Conservation (phyloP, 2,113 vertebrate species). For the Otolemur garnettii region DNA sequence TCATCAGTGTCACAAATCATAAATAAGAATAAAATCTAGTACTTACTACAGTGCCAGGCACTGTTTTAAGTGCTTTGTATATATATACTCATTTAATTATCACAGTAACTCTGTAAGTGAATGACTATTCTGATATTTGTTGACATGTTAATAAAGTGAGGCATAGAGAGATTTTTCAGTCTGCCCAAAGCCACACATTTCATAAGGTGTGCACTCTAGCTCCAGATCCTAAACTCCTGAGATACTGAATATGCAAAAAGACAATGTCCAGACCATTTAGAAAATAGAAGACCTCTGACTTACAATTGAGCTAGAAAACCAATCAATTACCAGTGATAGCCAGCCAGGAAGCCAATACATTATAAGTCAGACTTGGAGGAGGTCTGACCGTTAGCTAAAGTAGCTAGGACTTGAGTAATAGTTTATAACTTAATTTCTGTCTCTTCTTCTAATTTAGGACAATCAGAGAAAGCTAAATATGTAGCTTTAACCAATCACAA, state of each 20-base stretch:
- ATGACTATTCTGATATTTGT: neutral
- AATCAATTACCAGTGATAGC: neutral
- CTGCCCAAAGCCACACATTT: neutral
- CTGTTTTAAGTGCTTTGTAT: neutral
- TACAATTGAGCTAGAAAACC: neutral
- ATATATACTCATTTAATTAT: constrained; percentile 30
- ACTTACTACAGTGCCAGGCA: neutral
- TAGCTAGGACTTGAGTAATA: neutral
- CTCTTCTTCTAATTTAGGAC: neutral
- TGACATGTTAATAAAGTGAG: neutral
- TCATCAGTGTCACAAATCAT: neutral
- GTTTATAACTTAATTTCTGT: neutral
- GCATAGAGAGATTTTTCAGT: neutral
- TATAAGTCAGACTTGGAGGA: neutral
- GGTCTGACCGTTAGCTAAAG: neutral
- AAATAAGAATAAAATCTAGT: constrained; percentile 5
- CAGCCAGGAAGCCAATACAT: neutral
- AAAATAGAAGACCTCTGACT: neutral
- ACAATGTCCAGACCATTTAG: neutral
- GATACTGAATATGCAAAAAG: neutral
- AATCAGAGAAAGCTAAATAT: neutral
- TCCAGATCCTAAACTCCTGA: neutral
- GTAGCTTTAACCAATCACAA: neutral
- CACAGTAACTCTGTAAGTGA: neutral
- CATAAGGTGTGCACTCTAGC: neutral